Percentiles rank a stretch among this genome's conserved stretches.
These are phyloP conservation scores for Nemurella pictetii DNA, from an alignment of 2,888 invertebrate genomes.

Conservation along the genomic window DNA sequence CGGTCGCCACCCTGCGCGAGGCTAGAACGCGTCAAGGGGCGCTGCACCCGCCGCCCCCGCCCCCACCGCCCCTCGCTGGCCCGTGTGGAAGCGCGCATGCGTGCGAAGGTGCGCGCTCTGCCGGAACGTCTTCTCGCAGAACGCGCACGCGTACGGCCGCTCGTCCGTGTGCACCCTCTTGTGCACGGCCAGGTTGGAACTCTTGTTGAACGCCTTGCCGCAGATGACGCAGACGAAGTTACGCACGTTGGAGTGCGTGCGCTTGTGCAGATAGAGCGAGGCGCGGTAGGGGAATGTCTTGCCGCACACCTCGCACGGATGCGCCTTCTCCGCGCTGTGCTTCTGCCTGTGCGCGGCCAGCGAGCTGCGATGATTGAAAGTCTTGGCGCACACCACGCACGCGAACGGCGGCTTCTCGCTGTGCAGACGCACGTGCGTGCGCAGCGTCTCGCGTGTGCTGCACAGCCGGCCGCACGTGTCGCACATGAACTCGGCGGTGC, in stretches of 20 bases:
- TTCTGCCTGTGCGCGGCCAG: background rate
- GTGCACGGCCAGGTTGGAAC: constrained; percentile 33
- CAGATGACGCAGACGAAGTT: constrained; percentile 34
- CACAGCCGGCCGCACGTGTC: background rate
- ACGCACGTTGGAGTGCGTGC: constrained; percentile 36
- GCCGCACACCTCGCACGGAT: constrained; percentile 55
- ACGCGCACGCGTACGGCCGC: constrained; percentile 30
- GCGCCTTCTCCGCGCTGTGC: constrained; percentile 49
- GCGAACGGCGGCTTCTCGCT: background rate
- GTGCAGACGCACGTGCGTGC: background rate
- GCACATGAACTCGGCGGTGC: background rate
- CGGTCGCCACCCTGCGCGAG: too few relatives aligned
- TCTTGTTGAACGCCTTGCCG: constrained; percentile 33
- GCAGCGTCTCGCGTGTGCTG: background rate
- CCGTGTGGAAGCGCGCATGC: constrained; percentile 35
- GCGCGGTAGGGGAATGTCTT: constrained; percentile 56
- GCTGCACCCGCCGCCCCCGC: too few relatives aligned
- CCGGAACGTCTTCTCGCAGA: constrained; percentile 33
- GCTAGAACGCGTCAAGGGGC: too few relatives aligned
- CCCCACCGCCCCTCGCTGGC: background rate
- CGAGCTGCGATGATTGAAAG: background rate
- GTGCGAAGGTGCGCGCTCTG: constrained; percentile 30
- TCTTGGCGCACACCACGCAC: background rate
- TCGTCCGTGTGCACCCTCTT: constrained; percentile 32
- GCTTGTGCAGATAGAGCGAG: constrained; percentile 51